A percentile compares a stretch with the other conserved stretches of the same genome.
These are phyloP conservation scores for Cheilosia grossa DNA, from an alignment of 2,888 invertebrate genomes.

Conservation along the genomic window DNA sequence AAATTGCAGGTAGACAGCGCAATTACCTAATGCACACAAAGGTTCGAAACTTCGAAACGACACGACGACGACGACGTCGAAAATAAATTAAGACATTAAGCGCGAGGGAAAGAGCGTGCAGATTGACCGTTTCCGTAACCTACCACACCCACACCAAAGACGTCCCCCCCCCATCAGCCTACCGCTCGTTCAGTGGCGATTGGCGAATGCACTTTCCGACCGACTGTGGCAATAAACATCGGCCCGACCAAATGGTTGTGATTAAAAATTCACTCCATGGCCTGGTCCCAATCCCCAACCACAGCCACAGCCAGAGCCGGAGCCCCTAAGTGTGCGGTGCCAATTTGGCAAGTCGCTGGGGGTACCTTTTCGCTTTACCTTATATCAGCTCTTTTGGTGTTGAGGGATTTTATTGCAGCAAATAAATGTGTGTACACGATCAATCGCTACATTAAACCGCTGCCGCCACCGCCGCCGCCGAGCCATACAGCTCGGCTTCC, in stretches of 20 bases:
- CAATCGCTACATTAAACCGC: slow-evolving; percentile 70
- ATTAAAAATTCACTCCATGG: slow-evolving; percentile 44
- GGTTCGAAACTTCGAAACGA: background rate
- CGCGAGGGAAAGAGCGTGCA: slow-evolving; percentile 12
- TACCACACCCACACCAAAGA: slow-evolving; percentile 62
- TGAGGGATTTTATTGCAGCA: slow-evolving; percentile 70
- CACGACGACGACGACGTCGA: slow-evolving; percentile 9
- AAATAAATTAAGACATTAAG: slow-evolving; percentile 73
- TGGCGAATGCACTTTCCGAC: slow-evolving; percentile 45
- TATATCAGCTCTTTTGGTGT: slow-evolving; percentile 57
- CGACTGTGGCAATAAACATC: slow-evolving; percentile 53
- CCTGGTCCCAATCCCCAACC: slow-evolving; percentile 4
- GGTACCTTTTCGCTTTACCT: background rate
- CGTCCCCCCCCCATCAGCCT: slow-evolving; percentile 8
- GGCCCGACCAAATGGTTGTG: slow-evolving; percentile 18
- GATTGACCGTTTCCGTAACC: slow-evolving; percentile 57
- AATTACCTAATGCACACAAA: slow-evolving; percentile 52
- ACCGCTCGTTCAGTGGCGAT: background rate
- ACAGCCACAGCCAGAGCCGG: background rate
- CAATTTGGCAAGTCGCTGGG: slow-evolving; percentile 27
- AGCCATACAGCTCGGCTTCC: slow-evolving; percentile 38
- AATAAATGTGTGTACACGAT: slow-evolving; percentile 72
- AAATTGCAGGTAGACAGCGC: slow-evolving; percentile 62
- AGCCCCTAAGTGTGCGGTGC: slow-evolving; percentile 26
- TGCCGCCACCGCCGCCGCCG: slow-evolving; percentile 18